phyloP scores from a whole-genome alignment of 2,113 vertebrate species.

The Copsychus sechellarum region DNA sequence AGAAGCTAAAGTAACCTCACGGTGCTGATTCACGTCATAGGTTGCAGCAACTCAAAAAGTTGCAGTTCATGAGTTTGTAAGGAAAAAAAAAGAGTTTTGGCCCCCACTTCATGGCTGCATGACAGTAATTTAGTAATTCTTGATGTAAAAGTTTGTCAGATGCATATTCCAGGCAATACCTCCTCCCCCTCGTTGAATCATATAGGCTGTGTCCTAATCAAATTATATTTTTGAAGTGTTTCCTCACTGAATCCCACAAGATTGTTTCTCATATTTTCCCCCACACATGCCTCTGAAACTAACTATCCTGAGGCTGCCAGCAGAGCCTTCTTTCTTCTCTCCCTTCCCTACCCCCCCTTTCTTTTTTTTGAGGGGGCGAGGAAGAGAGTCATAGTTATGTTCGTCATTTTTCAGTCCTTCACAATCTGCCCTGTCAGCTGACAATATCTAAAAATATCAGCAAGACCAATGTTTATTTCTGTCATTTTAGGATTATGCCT shows the following conservation, averaged over 20 bases:
- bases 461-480: conserved; percentile 21
- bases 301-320: conserved; percentile 48
- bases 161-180: conserved; percentile 77
- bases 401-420: conserved; percentile 57
- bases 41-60: conserved; percentile 25
- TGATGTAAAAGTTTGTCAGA: conserved; percentile 70
- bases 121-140: conserved; percentile 74
- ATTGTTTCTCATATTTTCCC: conserved; percentile 66
- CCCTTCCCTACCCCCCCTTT: background rate
- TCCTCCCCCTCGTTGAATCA: conserved; percentile 79
- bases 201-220: conserved; percentile 76
- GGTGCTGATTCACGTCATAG: background rate
- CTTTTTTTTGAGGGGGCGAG: background rate
- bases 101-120: conserved; percentile 55
- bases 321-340: conserved; percentile 24
- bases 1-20: background rate
- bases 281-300: conserved; percentile 64
- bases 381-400: conserved; percentile 44
- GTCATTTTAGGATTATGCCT: background rate
- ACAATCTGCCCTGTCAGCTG: conserved; percentile 62
- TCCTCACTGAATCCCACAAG: conserved; percentile 75
- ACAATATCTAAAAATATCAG: conserved; percentile 65
- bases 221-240: conserved; percentile 79
- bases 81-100: conserved; percentile 35
- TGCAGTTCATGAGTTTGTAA: background rate